Evolutionary conservation across 2,888 invertebrate genomes (phyloP).

Genomic region (Oscheius myriophilus): DNA sequence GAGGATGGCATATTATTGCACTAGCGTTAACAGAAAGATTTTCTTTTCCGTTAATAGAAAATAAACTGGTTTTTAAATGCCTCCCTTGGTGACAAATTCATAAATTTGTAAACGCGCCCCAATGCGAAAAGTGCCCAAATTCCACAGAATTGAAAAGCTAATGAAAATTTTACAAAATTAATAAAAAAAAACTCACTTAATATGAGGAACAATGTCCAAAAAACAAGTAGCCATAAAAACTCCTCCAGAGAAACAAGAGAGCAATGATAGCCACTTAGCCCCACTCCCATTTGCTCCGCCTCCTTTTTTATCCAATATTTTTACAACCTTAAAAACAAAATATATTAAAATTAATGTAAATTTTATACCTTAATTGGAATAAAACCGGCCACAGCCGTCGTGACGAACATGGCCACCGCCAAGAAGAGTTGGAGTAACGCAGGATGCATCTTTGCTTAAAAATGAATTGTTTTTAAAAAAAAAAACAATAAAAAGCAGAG

Average conservation of each 20-base stretch:
- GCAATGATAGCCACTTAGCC: conserved; percentile 56
- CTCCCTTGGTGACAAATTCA: too few relatives aligned
- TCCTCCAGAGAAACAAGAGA: conserved; percentile 69
- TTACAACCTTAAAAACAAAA: conserved; percentile 30
- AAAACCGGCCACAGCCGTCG: conserved; percentile 59
- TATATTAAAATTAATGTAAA: background rate
- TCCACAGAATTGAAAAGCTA: too few relatives aligned
- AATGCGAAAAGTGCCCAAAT: too few relatives aligned
- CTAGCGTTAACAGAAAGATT: too few relatives aligned
- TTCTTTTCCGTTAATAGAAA: too few relatives aligned
- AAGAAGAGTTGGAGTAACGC: conserved; percentile 49
- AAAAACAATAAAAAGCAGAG: background rate
- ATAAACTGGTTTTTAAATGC: too few relatives aligned
- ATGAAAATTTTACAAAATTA: too few relatives aligned
- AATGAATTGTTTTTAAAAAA: background rate
- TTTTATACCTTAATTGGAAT: conserved; percentile 31
- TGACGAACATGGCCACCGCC: conserved; percentile 59
- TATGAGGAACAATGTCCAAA: conserved; percentile 68
- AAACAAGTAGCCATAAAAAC: conserved; percentile 70
- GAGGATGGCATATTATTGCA: too few relatives aligned
- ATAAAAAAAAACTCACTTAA: conserved; percentile 48
- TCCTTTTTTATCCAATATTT: conserved; percentile 41
- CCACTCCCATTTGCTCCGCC: conserved; percentile 38
- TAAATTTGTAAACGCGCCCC: too few relatives aligned
- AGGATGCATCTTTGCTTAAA: conserved; percentile 14